Conservation (phyloP, 1,140 invertebrate genomes). For the Tetramorium parvispinum region DNA sequence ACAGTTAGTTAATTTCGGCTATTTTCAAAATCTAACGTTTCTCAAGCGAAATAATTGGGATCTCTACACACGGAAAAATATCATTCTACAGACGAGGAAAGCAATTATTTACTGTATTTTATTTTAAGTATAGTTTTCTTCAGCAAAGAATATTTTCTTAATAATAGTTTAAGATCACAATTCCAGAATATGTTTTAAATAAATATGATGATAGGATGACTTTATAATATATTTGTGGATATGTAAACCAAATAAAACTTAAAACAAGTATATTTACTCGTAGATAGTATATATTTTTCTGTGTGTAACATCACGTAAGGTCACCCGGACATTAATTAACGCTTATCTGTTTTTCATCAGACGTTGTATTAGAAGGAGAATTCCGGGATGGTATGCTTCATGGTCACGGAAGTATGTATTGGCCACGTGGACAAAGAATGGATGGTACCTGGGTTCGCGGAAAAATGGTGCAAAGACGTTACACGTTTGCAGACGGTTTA, state of each 20-base stretch:
- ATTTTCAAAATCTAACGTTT: not conserved
- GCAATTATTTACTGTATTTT: no score
- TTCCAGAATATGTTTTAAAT: no score
- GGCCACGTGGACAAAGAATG: slow-evolving; percentile 83
- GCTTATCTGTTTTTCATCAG: slow-evolving; percentile 67
- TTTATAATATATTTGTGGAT: no score
- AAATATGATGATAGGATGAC: no score
- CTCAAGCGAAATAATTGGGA: not conserved
- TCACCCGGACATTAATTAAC: not conserved
- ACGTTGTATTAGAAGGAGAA: slow-evolving; percentile 85
- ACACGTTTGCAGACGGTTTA: slow-evolving; percentile 83
- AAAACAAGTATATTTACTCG: no score
- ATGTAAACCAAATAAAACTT: no score
- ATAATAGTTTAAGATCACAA: no score
- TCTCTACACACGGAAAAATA: not conserved
- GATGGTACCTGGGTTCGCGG: slow-evolving; percentile 85
- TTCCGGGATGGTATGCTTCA: slow-evolving; percentile 87
- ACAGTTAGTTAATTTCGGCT: slow-evolving; percentile 79
- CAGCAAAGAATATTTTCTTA: no score
- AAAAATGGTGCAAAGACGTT: slow-evolving; percentile 74
- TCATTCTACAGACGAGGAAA: no score
- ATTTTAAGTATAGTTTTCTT: no score
- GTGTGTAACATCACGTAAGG: no score
- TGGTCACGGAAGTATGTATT: slow-evolving; percentile 85
- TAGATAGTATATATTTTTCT: no score